These are phyloP conservation scores for Heteractis magnifica DNA, from an alignment of 92 coral and sea anemone species.

Conservation along the genomic window DNA sequence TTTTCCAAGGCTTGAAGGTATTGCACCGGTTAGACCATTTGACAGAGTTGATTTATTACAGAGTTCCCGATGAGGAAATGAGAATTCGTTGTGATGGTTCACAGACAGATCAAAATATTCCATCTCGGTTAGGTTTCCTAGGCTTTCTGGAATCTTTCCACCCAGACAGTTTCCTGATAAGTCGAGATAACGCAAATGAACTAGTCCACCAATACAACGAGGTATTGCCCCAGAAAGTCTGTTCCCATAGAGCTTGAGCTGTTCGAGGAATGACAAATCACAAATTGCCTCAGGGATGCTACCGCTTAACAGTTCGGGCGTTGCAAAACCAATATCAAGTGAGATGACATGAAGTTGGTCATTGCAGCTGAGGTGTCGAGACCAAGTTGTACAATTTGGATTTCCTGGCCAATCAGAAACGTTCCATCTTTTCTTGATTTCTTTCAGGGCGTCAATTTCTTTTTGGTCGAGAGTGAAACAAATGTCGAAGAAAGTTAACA, in stretches of 20 bases:
- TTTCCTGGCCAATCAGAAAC: conserved; percentile 8
- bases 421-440: conserved; percentile 9
- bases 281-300: conserved; percentile 13
- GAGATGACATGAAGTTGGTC: conserved; percentile 1
- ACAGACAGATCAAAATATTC: conserved; percentile 18
- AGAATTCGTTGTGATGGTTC: conserved; percentile 11
- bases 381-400: conserved; percentile 12
- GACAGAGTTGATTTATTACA: background rate
- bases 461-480: background rate
- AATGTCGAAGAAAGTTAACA: no score
- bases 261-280: background rate
- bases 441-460: conserved; percentile 4
- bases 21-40: conserved; percentile 1
- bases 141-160: conserved; percentile 12
- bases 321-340: conserved; percentile 13
- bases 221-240: conserved; percentile 20
- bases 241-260: conserved; percentile 4
- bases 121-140: conserved; percentile 9
- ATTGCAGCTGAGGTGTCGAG: conserved; percentile 7
- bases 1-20: conserved; percentile 9
- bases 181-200: conserved; percentile 1
- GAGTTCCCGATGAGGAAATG: conserved; percentile 13
- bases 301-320: conserved; percentile 6
- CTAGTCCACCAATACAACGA: background rate
- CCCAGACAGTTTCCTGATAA: conserved; percentile 10